Evolutionary conservation across 2,888 invertebrate species (phyloP).

Genomic region (Tryphoninae sp.): DNA sequence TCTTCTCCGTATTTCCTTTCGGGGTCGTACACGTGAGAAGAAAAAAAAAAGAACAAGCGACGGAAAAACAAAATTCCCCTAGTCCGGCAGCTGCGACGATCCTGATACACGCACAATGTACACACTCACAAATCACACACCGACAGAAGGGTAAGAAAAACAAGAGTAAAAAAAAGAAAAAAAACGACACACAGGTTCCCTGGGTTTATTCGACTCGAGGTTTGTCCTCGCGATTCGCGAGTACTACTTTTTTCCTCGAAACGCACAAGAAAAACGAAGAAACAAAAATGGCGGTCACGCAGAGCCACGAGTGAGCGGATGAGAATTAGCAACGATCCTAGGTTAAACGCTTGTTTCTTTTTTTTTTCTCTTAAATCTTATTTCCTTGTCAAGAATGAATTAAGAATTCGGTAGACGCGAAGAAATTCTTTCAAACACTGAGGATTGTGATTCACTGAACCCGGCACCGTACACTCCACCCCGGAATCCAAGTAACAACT

Average conservation of each 20-base stretch:
- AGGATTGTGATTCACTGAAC: slow-evolving; percentile 40
- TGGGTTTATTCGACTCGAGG: neutral
- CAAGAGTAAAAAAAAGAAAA: neutral
- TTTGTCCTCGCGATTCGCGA: neutral
- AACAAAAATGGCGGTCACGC: neutral
- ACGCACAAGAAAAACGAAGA: neutral
- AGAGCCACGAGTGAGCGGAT: no score
- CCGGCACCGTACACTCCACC: slow-evolving; percentile 26
- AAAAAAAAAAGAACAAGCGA: neutral
- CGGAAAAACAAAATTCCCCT: slow-evolving; percentile 29
- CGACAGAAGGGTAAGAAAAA: neutral
- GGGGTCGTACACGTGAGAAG: neutral
- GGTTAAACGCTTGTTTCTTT: no score
- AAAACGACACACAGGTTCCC: no score
- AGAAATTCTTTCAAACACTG: slow-evolving; percentile 38
- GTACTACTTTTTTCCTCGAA: neutral
- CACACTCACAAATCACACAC: slow-evolving; percentile 32
- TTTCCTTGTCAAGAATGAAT: no score
- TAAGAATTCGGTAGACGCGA: neutral
- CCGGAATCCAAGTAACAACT: no score
- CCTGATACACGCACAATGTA: slow-evolving; percentile 7
- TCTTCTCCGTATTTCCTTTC: slow-evolving; percentile 4
- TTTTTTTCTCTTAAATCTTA: neutral
- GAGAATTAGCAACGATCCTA: neutral
- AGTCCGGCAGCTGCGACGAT: slow-evolving; percentile 25